Evolutionary conservation across 1,140 invertebrate species (phyloP), one percentile per base, ranked within the genome.

Genomic region (Drosophila gunungcola): DNA sequence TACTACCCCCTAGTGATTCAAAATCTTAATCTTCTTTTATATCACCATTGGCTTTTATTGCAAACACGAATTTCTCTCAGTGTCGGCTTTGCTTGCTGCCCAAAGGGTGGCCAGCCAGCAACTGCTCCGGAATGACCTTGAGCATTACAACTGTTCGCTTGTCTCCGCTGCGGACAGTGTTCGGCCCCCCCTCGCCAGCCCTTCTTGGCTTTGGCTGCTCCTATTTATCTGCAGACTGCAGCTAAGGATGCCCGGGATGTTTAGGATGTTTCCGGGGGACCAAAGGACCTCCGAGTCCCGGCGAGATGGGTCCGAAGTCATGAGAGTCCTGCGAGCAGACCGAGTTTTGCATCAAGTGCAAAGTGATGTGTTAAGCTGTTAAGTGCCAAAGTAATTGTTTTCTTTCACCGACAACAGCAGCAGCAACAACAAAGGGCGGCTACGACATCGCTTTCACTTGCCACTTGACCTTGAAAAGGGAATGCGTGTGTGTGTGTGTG

Each of bases 381-480:
- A 91, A 91, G 89, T 91, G 88, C 73, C 88, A 84, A 84, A 91
- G 80, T 88, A 89, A 91, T 88, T 91, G 88, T 91, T 91, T 91
- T 91, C 89, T 88, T 91, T 91, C 88, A 82, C 58, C 52, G 70
- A 48, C 70, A 70, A 58, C 61, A 69, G 27, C 34, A 48, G 38
- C 77, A 72, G 38, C 52, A 27, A 65, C 61, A 62, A 67, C 61
- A 62, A 42, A 27, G 27, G 46, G 32, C 25, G 43, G 9, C 12
- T 6, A 56, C 72, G 78, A 67, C 83, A 63, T 76, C 75, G 73
- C 81, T 85, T 85, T 88, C 83, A 78, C 79, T 86, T 88, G 83
- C 67, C 80, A 80, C 80, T 89, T 89, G 84, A 90, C 84, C 82
- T 86, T 86, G 81, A 81, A 53, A 42, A 29, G 25, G 27, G 32